Percentiles rank a stretch among this genome's conserved stretches.
Conservation (phyloP, 2,797 vertebrate genomes). For the Galago senegalensis region DNA sequence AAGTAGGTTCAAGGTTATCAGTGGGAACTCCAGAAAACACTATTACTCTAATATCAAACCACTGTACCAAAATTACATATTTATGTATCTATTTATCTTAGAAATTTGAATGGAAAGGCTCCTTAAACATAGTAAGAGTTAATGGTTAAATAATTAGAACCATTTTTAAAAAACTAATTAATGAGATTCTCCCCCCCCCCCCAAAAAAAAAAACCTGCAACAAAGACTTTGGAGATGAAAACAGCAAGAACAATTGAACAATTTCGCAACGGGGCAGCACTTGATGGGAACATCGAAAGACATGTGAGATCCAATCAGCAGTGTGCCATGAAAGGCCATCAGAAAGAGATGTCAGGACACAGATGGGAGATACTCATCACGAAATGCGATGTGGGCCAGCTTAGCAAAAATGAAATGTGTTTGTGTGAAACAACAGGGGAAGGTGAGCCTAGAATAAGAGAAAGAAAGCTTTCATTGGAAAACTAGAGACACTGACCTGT, state of each 20-base stretch:
- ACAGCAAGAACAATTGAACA: neutral
- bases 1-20: neutral
- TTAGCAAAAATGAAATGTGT: neutral
- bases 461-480: neutral
- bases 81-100: neutral
- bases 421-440: neutral
- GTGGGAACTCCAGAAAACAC: neutral
- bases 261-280: neutral
- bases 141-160: too few species aligned
- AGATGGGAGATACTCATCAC: neutral
- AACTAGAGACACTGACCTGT: neutral
- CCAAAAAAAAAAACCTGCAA: neutral
- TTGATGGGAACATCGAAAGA: neutral
- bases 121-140: neutral
- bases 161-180: neutral
- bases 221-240: neutral
- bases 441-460: neutral
- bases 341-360: slow-evolving; percentile 10
- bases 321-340: slow-evolving; percentile 45
- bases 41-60: neutral
- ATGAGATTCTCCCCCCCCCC: neutral
- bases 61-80: neutral
- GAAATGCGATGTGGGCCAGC: neutral
- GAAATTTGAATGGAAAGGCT: neutral
- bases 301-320: slow-evolving; percentile 48